Evolutionary conservation across 2,113 vertebrate genomes (phyloP), one percentile per base, ranked within the genome.

Genomic region (Maccullochella peelii): DNA sequence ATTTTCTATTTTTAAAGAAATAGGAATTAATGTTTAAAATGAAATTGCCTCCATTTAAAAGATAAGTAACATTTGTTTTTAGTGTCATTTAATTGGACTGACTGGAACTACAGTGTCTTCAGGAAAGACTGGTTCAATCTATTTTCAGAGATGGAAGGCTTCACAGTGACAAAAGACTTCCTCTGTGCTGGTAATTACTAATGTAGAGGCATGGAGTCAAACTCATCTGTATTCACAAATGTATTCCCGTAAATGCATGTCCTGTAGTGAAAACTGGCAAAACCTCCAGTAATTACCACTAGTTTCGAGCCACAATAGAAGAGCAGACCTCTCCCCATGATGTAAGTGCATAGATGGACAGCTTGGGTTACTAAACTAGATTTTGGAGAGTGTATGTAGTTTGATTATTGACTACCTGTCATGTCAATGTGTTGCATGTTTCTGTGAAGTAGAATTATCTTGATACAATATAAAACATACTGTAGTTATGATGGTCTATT

Each of bases 371-470:
- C n/a, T 52, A 57, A 82, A 82, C 65, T 71, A 77, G 65, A 58
- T 63, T 59, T 75, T 80, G 55, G 33, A 65, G 73, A 74, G 70
- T 73, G 36, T 76, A 62, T 79, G 55, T 90, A 80, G 84, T 65
- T 80, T 79, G 77, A 25, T 83, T 67, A 67, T 61, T 78, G 75
- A 88, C 82, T 58, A 14, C n/a, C 38, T 79, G 73, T 79, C 59
- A 58, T 86, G 90, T 88, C 50, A 63, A 70, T 75, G 58, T 65
- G 84, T 91, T 91, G 89, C 93, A 92, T 94, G 87, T 92, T 89
- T 89, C 82, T 89, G 82, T 90, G 86, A 90, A 85, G 81, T 93
- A 92, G 66, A 80, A 75, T 87, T 79, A 71, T 85, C 47, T 79
- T 81, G 87, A 79, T 63, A 57, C 27, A 77, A 73, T 88, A 77